Percentiles rank a stretch among this genome's conserved stretches.
Evolutionary conservation across 2,888 invertebrate genomes (phyloP).

Genomic region (Sthenelais limicola): DNA sequence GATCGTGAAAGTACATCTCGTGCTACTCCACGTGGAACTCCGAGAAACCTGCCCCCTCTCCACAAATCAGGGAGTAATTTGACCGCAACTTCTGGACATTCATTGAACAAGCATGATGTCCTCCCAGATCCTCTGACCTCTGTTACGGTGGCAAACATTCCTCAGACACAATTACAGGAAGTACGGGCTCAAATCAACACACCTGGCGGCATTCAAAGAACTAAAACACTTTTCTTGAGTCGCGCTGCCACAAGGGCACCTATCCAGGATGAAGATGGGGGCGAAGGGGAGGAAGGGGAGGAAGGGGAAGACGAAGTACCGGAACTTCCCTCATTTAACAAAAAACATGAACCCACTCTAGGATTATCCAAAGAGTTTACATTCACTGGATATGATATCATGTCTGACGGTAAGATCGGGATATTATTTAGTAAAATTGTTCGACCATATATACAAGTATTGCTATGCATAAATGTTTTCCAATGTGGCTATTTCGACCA

Average conservation of each 20-base stretch:
- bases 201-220: constrained; percentile 5
- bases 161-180: background rate
- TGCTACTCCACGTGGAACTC: constrained; percentile 3
- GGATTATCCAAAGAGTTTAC: constrained; percentile 18
- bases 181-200: background rate
- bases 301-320: constrained; percentile 11
- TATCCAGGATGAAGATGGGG: background rate
- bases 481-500: too few species aligned
- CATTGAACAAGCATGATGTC: background rate
- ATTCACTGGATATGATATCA: constrained; percentile 34
- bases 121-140: background rate
- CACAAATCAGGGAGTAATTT: background rate
- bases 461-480: too few species aligned
- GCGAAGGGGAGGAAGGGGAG: background rate
- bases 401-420: constrained; percentile 20
- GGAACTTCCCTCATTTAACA: constrained; percentile 16
- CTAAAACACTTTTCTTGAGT: background rate
- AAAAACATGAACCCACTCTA: background rate
- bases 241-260: constrained; percentile 1
- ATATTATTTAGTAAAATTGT: too few species aligned
- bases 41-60: constrained; percentile 1
- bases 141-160: background rate
- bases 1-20: too few species aligned
- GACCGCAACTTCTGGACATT: background rate
- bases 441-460: too few species aligned